Conservation (phyloP, 2,797 vertebrate species). For the Coregonus sp. region DNA sequence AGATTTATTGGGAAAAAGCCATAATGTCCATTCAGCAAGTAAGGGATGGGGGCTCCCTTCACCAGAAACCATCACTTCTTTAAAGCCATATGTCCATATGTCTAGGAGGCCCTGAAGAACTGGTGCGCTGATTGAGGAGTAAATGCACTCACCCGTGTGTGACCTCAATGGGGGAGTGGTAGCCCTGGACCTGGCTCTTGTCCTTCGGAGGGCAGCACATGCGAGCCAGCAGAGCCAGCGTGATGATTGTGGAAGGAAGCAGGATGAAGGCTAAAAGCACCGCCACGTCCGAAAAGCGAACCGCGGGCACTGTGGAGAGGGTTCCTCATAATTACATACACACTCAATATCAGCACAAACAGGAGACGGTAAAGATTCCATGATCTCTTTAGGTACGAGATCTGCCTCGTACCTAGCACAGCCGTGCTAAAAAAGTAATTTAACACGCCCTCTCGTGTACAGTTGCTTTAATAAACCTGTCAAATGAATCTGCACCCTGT, state of each 20-base stretch:
- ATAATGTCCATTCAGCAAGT: neutral
- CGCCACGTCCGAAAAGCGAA: conserved; percentile 79
- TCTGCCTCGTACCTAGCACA: too few relatives aligned
- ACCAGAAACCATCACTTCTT: neutral
- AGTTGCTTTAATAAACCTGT: neutral
- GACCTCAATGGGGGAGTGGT: conserved; percentile 89
- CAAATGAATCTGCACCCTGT: too few relatives aligned
- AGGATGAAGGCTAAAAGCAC: conserved; percentile 86
- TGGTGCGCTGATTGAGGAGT: conserved; percentile 32
- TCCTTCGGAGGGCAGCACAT: conserved; percentile 75
- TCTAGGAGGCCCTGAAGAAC: conserved; percentile 39
- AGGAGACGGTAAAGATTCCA: neutral
- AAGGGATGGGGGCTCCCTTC: neutral
- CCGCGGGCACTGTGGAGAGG: conserved; percentile 56
- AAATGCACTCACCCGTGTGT: conserved; percentile 81
- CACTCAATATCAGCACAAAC: neutral
- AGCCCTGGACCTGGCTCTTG: conserved; percentile 52
- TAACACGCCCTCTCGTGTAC: too few relatives aligned
- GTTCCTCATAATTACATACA: neutral
- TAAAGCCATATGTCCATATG: neutral
- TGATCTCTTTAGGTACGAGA: neutral
- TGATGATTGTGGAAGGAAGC: conserved; percentile 80
- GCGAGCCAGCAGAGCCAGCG: conserved; percentile 78
- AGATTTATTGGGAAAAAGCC: neutral
- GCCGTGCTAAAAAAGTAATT: too few relatives aligned